Evolutionary conservation across 92 coral and sea anemone genomes (phyloP).

Genomic region (Palythoa heliodiscus): DNA sequence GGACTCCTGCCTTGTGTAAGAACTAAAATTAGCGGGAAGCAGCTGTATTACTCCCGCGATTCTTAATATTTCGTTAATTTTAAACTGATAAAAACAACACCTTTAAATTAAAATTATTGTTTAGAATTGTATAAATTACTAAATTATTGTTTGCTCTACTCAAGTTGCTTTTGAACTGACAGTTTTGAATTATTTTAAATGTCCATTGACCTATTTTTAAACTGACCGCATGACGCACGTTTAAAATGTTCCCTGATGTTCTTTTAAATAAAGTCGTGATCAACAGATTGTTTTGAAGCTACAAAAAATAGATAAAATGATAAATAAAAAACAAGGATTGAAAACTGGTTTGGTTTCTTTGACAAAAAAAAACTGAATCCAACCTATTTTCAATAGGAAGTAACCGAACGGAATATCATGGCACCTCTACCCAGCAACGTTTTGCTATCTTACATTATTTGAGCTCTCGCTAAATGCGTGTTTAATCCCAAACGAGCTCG

Average conservation of each 20-base stretch:
- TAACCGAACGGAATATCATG: too few species aligned
- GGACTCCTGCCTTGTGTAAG: not conserved
- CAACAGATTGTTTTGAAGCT: not conserved
- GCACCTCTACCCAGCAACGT: too few species aligned
- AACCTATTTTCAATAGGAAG: too few species aligned
- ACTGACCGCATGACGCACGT: constrained; percentile 20
- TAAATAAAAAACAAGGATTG: not conserved
- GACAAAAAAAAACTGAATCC: too few species aligned
- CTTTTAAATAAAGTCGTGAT: not conserved
- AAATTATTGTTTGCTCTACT: not conserved
- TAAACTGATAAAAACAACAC: not conserved
- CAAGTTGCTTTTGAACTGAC: not conserved
- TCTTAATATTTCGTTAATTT: not conserved
- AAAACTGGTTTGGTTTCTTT: not conserved
- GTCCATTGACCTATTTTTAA: not conserved
- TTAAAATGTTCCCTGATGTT: constrained; percentile 5
- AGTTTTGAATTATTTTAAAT: not conserved
- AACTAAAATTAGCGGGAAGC: not conserved
- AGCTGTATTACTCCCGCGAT: not conserved
- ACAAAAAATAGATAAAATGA: not conserved
- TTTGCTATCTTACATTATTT: too few species aligned
- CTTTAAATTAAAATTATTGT: not conserved
- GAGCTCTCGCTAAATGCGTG: too few species aligned
- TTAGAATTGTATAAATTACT: not conserved
- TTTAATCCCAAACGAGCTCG: too few species aligned